Conservation (phyloP, 35 echinoderm and acorn worm genomes). For the Ophioderma brevispina region DNA sequence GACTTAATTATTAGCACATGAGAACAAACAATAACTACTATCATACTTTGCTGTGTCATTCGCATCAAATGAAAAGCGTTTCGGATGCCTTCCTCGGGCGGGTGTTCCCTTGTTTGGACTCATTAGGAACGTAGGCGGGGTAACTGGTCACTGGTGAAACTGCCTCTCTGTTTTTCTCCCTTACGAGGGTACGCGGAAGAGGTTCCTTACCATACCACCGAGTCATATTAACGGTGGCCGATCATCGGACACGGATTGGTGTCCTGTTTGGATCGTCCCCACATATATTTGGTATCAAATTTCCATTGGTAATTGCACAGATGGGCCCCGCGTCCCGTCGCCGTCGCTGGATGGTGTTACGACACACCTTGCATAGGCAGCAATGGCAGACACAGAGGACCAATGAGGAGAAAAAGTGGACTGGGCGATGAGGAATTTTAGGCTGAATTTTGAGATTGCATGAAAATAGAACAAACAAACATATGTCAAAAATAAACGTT, state of each 20-base stretch:
- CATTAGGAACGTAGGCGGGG: background rate
- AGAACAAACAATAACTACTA: background rate
- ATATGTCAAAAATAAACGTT: no score
- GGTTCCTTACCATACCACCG: background rate
- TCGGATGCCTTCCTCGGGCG: no score
- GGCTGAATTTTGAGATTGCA: background rate
- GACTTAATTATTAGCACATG: no score
- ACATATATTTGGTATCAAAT: background rate
- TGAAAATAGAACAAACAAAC: background rate
- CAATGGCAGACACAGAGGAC: background rate
- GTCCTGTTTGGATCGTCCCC: background rate
- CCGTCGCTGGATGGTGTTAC: background rate
- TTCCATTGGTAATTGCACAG: background rate
- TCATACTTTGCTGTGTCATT: background rate
- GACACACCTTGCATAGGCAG: slow-evolving; percentile 1
- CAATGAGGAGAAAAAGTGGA: background rate
- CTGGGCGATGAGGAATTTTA: background rate
- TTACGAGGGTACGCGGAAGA: background rate
- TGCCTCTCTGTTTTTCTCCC: background rate
- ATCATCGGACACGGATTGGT: background rate
- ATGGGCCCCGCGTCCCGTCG: background rate
- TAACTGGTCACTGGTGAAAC: background rate
- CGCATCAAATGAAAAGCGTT: background rate
- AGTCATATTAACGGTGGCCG: background rate
- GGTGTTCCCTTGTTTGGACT: background rate